Base-by-base conservation (phyloP, 2,113 vertebrate genomes). In the Rhagologus leucostigma region DNA sequence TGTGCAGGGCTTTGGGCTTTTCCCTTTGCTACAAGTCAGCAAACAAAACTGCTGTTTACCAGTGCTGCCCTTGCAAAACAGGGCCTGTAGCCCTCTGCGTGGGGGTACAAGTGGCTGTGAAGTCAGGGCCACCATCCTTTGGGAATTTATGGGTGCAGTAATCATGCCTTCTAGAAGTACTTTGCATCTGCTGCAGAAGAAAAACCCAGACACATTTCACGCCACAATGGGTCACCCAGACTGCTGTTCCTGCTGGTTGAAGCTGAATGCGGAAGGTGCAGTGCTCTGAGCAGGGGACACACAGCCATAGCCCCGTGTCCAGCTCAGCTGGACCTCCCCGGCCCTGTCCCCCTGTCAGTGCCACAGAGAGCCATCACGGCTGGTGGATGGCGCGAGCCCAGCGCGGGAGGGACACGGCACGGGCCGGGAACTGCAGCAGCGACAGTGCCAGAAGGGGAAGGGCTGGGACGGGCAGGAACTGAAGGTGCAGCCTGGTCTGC, bases 301-400 rank as follows among this genome's bases (percentile, higher is more conserved):
- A 2, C 4, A 9, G 63, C 26, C 63, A 5, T 2, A 29, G 59
- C 42, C 32, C 30, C 1, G 11, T 32, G 19, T 5, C 33, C 8
- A 14, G 22, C 55, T 7, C 35, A 2, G 59, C 37, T 0, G 7
- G 22, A 18, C 33, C 41, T 16, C 2, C 5, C 27, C 37, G 6
- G 2, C 26, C 73, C 63, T 11, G 2, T 4, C 7, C 27, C 33
- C 0, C 23, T 10, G 1, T 2, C 56, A 4, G 55, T 1, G 42
- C 3, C 26, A 15, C 4, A 0, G 69, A 46, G 8, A 33, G 2
- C 19, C 1, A 0, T 1, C 7, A 3, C 0, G 18, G 64, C 50
- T 19, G 19, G 2, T 1, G 44, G 64, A 6, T 1, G 20, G 71
- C 69, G 76, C 7, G 16, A 68, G 49, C 62, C 46, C 75, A 2